A percentile compares a stretch with the other conserved stretches of the same genome.
Evolutionary conservation across 2,797 vertebrate species (phyloP).

Genomic region (Esox lucius): DNA sequence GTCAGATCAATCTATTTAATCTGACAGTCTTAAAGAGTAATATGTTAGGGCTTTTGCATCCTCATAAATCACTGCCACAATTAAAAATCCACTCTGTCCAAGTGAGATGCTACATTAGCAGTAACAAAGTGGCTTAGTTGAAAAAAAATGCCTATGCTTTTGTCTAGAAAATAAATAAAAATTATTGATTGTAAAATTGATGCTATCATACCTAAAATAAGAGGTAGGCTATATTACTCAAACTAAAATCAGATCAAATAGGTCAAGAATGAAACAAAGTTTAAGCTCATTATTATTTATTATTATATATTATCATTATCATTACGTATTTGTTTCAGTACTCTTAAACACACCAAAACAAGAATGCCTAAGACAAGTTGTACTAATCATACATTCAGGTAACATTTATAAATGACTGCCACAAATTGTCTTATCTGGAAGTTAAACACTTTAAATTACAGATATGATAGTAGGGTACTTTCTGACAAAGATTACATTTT

Average conservation of each 20-base stretch:
- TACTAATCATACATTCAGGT: conserved; percentile 41
- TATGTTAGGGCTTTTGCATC: conserved; percentile 48
- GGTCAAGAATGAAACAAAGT: conserved; percentile 46
- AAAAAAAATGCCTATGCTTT: conserved; percentile 10
- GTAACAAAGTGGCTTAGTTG: conserved; percentile 6
- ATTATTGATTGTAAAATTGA: conserved; percentile 13
- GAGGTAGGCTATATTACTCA: conserved; percentile 17
- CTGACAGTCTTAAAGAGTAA: conserved; percentile 41
- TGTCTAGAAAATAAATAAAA: neutral
- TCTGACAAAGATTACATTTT: neutral
- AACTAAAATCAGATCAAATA: conserved; percentile 22
- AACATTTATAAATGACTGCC: conserved; percentile 43
- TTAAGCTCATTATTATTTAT: conserved; percentile 54
- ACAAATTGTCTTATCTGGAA: conserved; percentile 35
- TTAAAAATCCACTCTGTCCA: conserved; percentile 25
- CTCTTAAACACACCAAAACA: conserved; percentile 58
- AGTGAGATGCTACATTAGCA: conserved; percentile 30
- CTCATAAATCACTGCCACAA: conserved; percentile 27
- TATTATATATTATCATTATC: too few species aligned
- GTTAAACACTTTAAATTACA: neutral
- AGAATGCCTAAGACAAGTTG: conserved; percentile 42
- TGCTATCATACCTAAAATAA: conserved; percentile 28
- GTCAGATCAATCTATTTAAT: conserved; percentile 13
- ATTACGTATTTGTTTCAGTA: conserved; percentile 25
- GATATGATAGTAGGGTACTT: neutral